A percentile compares a stretch with the other conserved stretches of the same genome.
Evolutionary conservation across 2,888 invertebrate genomes (phyloP).

Genomic region (Endomychus coccineus): DNA sequence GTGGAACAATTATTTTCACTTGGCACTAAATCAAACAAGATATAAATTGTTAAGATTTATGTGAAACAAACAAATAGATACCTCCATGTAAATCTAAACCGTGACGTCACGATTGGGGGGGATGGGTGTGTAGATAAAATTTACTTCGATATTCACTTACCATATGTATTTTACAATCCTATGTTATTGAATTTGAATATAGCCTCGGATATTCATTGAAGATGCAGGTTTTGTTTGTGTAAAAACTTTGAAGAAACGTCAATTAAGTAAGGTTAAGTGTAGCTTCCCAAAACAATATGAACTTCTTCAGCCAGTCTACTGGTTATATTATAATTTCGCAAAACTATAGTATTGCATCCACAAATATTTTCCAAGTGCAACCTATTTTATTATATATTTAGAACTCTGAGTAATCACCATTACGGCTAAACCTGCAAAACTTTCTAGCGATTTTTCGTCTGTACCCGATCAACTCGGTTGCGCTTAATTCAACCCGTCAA

Average conservation of each 20-base stretch:
- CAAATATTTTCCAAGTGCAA: no score
- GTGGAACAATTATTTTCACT: no score
- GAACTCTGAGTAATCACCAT: slow-evolving; percentile 15
- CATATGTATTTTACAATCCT: slow-evolving; percentile 4
- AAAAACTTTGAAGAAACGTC: slow-evolving; percentile 30
- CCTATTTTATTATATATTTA: no score
- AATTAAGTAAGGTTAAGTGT: slow-evolving; percentile 27
- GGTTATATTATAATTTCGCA: no score
- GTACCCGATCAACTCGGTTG: no score
- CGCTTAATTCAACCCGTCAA: slow-evolving; percentile 7
- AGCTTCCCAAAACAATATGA: no score
- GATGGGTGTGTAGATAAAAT: slow-evolving; percentile 24
- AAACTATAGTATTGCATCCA: no score
- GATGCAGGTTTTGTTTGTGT: no score
- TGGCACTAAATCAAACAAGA: no score
- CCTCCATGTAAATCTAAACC: slow-evolving; percentile 22
- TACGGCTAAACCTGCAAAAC: slow-evolving; percentile 17
- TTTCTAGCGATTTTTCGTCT: slow-evolving; percentile 15
- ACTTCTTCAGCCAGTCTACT: no score
- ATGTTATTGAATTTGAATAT: slow-evolving; percentile 8
- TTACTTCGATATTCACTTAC: slow-evolving; percentile 19
- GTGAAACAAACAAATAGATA: slow-evolving; percentile 1
- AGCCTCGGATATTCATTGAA: no score
- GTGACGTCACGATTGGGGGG: slow-evolving; percentile 28
- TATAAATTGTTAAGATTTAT: background rate